Evolutionary conservation across 2,797 vertebrate genomes (phyloP), one percentile per base, ranked within the genome.

Genomic region (Cossypha caffra): DNA sequence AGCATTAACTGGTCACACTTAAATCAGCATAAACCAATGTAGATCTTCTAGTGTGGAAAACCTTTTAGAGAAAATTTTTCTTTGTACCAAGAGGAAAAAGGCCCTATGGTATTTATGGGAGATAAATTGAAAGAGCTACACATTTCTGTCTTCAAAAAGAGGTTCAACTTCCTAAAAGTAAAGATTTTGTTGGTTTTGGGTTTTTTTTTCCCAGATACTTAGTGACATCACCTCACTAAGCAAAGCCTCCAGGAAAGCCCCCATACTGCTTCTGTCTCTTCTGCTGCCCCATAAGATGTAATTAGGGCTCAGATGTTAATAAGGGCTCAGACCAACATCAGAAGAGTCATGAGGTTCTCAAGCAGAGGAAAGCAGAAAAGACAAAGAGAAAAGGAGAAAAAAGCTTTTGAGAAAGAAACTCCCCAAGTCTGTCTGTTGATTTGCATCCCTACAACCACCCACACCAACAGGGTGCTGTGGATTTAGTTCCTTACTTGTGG

Each of bases 171-270:
- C 18, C 13, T 26, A 13, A 45, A 69, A 80, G 13, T 3, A 29
- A 35, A 40, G 6, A 4, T 66, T 66, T 59, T 29, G 2, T 25
- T 58, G 13, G 9, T 7, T 54, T 61, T 2, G 24, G 10, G 0
- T 1, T 25, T 11, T 55, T 54, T 76, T 43, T 52, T 11, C 4
- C 4, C 9, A 15, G 21, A 8, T 33, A 28, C 4, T 38, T 25
- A 11, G 21, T 17, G 69, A 24, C 15, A 57, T 42, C 11, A 50
- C 6, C 5, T 54, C 0, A 0, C 25, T 47, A 47, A 78, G 23
- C 8, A 35, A 24, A 40, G 20, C 8, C 23, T 21, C 58, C 28
- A 76, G 48, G 63, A 79, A 76, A 42, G 26, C 9, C 7, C 15
- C 9, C 25, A 13, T 4, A 23, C 17, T n/a, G 8, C 43, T 58